Evolutionary conservation across 1,140 invertebrate genomes (phyloP), one percentile per base, ranked within the genome.

Genomic region (Mamestra configurata): DNA sequence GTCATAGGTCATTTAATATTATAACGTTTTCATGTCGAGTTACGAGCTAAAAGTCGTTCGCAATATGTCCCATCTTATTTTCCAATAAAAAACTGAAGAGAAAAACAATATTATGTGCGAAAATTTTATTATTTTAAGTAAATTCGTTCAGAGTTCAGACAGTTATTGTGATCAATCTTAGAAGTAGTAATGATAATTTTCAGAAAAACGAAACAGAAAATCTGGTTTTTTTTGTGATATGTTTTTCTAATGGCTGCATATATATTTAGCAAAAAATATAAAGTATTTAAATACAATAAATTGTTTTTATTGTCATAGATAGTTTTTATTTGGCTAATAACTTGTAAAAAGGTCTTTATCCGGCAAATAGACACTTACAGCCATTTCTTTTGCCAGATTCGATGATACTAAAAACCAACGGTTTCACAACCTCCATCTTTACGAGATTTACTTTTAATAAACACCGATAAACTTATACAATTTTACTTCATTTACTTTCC

Each of bases 1-100:
- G 71, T 59, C 71, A 59, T 43, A 75, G 53, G 46, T 51, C 68
- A 53, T 71, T 71, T 71, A 53, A 71, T 53, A 71, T 53, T 71
- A 53, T 51, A 71, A 71, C 68, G 46, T 53, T 57, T 53, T 57
- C 71, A 43, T 22, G 53, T 40, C n/a, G 53, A 59, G 53, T 40
- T 73, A 73, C 27, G 51, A 59, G 71, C 71, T 72, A 4, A 43
- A 59, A 57, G 31, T 59, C 35, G 31, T 35, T 72, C 27, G 15
- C 68, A 71, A 71, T 71, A 53, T 51, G 68, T 53, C 24, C 24
- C 46, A 18, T 53, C 24, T 71, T 71, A 71, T 53, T 31, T 35
- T 71, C 20, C 35, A 64, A 40, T 64, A 64, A 64, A 37, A 68
- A 46, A 6, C 20, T 53, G 27, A 18, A 13, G 15, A 51, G n/a